A percentile compares a stretch with the other conserved stretches of the same genome.
phyloP scores from a whole-genome alignment of 1,140 invertebrate genomes.

The Babylonia areolata region DNA sequence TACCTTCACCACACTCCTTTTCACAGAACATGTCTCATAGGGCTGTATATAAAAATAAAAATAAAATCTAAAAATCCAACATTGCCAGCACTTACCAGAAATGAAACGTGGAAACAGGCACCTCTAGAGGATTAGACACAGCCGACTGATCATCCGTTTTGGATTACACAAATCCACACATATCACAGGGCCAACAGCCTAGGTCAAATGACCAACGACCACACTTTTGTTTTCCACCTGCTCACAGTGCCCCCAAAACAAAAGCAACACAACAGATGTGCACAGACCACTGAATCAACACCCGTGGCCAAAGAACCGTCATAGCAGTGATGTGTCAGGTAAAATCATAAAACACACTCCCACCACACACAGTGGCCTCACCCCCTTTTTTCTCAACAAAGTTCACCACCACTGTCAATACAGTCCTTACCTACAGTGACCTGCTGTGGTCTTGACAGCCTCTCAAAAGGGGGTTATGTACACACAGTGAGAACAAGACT shows the following conservation, averaged over 20 bases:
- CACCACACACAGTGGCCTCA: too few species aligned
- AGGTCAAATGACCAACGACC: too few species aligned
- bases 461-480: neutral
- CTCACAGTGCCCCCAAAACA: neutral
- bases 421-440: neutral
- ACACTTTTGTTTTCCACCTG: too few species aligned
- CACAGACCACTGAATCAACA: neutral
- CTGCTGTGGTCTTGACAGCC: neutral
- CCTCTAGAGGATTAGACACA: neutral
- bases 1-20: neutral
- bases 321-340: too few species aligned
- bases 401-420: neutral
- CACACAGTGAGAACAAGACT: too few species aligned
- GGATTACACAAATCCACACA: conserved; percentile 6
- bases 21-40: neutral
- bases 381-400: too few species aligned
- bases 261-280: neutral
- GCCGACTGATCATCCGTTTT: neutral
- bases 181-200: too few species aligned
- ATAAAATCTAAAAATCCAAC: too few species aligned
- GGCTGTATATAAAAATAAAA: neutral
- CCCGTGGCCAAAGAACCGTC: too few species aligned
- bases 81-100: too few species aligned
- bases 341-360: too few species aligned
- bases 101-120: too few species aligned